Conservation (phyloP, 2,113 vertebrate species). For the Cynocephalus volans region DNA sequence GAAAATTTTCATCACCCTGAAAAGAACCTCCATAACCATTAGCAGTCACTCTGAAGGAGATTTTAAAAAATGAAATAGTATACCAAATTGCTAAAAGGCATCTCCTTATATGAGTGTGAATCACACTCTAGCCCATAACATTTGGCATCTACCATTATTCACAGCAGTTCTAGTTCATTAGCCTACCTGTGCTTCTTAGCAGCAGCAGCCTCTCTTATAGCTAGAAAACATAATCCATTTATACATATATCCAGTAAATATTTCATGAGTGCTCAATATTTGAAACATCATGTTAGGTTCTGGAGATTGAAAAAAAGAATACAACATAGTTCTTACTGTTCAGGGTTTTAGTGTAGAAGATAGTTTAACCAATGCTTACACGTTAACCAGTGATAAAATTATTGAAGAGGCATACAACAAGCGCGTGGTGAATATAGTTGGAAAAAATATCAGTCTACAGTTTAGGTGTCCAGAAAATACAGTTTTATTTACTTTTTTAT, state of each 20-base stretch:
- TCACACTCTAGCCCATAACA: background rate
- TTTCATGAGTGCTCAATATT: background rate
- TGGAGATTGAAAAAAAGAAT: background rate
- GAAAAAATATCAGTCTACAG: background rate
- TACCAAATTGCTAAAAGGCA: background rate
- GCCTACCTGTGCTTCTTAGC: background rate
- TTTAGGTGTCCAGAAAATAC: background rate
- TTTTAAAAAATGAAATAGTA: constrained; percentile 1
- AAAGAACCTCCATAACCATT: background rate
- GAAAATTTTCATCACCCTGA: background rate
- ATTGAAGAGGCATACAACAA: background rate
- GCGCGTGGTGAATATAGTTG: background rate
- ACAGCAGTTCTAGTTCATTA: background rate
- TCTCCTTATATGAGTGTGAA: background rate
- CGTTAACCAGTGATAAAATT: background rate
- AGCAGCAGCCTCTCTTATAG: background rate
- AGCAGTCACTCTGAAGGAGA: background rate
- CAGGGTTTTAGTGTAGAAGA: background rate
- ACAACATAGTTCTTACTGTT: background rate
- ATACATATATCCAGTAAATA: background rate
- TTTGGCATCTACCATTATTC: background rate
- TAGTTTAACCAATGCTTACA: background rate
- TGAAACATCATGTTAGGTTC: background rate
- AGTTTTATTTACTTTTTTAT: background rate
- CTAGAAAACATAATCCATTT: background rate